Evolutionary conservation across 2,113 vertebrate species (phyloP).

Genomic region (Promerops cafer): DNA sequence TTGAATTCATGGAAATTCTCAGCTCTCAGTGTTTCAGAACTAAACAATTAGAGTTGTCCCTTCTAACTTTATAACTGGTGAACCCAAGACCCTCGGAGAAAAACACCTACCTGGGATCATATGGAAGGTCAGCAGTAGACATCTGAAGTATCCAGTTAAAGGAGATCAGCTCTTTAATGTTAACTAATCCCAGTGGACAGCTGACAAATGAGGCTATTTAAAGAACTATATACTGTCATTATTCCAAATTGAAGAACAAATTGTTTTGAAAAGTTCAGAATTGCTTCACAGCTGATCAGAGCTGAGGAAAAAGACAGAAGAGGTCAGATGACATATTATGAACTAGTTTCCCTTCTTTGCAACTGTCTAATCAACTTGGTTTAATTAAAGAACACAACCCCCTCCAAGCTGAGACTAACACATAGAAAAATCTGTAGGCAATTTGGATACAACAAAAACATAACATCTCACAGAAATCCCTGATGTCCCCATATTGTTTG

Average conservation of each 20-base stretch:
- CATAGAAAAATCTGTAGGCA: slow-evolving; percentile 21
- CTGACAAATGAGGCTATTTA: slow-evolving; percentile 46
- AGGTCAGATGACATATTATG: slow-evolving; percentile 5
- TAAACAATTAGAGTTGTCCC: background rate
- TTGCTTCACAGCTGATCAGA: slow-evolving; percentile 19
- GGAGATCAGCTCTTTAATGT: slow-evolving; percentile 8
- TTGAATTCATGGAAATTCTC: background rate
- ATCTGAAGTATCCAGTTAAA: background rate
- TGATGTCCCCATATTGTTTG: slow-evolving; percentile 47
- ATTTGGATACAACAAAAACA: slow-evolving; percentile 15
- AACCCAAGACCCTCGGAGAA: background rate
- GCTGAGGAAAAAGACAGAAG: slow-evolving; percentile 4
- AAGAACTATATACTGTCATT: slow-evolving; percentile 44
- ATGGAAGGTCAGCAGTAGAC: background rate
- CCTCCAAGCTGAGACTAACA: background rate
- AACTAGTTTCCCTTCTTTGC: background rate
- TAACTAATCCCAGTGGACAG: slow-evolving; percentile 26
- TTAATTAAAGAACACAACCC: background rate
- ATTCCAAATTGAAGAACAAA: slow-evolving; percentile 37
- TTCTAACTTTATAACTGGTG: background rate
- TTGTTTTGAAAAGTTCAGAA: slow-evolving; percentile 34
- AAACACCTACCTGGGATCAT: background rate
- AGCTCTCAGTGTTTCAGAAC: background rate
- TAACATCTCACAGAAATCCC: slow-evolving; percentile 22
- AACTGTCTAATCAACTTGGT: background rate